These are phyloP conservation scores for Leptopilina clavipes DNA, from an alignment of 1,140 invertebrate genomes.

Conservation along the genomic window DNA sequence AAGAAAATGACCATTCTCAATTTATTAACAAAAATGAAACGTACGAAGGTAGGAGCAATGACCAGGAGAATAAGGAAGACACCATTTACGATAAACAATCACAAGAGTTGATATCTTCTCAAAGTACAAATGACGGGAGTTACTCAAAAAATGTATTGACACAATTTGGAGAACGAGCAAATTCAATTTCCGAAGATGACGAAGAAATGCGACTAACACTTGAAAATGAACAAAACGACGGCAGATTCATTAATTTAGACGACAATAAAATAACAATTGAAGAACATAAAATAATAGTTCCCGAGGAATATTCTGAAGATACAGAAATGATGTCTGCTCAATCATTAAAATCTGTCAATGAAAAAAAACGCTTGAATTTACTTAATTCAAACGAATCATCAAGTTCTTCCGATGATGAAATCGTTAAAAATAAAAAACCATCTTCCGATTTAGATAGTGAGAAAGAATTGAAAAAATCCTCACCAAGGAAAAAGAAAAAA, in stretches of 20 bases:
- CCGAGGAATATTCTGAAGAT: neutral
- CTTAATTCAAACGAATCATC: neutral
- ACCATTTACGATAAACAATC: neutral
- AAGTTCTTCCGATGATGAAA: neutral
- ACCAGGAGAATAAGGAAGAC: neutral
- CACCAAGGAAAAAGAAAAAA: neutral
- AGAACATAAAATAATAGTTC: neutral
- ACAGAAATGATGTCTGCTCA: neutral
- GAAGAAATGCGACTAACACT: conserved; percentile 2
- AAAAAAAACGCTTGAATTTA: conserved; percentile 3
- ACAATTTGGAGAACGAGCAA: neutral
- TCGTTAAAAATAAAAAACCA: neutral
- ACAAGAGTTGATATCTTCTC: neutral
- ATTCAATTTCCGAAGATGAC: neutral
- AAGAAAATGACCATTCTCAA: no score
- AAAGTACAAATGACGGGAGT: neutral
- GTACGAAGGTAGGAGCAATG: neutral
- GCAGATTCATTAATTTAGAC: neutral
- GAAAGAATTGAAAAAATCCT: neutral
- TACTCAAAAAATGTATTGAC: neutral
- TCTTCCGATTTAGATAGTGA: neutral
- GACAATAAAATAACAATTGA: conserved; percentile 17
- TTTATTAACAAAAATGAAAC: neutral
- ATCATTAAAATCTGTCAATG: neutral
- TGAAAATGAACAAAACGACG: neutral